A percentile compares a stretch with the other conserved stretches of the same genome.
Conservation (phyloP, 37 sponge, comb jelly and placozoan genomes). For the Amphimedon queenslandica region DNA sequence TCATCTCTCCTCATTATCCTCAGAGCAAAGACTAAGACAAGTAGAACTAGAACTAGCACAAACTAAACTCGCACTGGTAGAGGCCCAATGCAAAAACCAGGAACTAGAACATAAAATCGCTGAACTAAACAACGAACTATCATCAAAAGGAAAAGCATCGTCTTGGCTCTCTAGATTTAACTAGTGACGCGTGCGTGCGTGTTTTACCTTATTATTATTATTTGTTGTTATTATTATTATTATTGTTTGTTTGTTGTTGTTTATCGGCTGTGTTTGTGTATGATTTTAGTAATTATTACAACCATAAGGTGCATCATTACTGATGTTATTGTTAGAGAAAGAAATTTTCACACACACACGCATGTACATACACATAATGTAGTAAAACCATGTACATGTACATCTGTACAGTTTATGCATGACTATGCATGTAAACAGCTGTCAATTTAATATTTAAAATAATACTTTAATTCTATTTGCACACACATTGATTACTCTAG, state of each 20-base stretch:
- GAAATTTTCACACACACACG: no score
- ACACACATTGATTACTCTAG: no score
- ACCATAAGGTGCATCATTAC: no score
- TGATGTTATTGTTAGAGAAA: no score
- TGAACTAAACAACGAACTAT: conserved; percentile 1
- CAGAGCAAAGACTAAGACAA: conserved; percentile 69
- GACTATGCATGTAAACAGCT: no score
- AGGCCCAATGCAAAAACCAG: conserved; percentile 73
- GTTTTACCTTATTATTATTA: background rate
- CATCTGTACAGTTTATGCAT: no score
- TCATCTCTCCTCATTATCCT: conserved; percentile 38
- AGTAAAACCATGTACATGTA: no score
- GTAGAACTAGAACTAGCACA: conserved; percentile 90
- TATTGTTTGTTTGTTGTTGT: background rate
- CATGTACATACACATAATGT: no score
- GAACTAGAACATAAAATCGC: conserved; percentile 68
- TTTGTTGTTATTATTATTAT: background rate
- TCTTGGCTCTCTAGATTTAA: conserved; percentile 4
- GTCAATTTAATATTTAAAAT: no score
- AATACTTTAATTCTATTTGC: no score
- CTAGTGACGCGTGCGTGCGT: background rate
- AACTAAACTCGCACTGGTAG: conserved; percentile 87
- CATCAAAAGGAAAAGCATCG: background rate
- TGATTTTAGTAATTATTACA: no score
- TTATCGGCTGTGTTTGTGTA: background rate